These are phyloP conservation scores for Agriopis marginaria DNA, from an alignment of 2,888 invertebrate genomes.

Conservation along the genomic window DNA sequence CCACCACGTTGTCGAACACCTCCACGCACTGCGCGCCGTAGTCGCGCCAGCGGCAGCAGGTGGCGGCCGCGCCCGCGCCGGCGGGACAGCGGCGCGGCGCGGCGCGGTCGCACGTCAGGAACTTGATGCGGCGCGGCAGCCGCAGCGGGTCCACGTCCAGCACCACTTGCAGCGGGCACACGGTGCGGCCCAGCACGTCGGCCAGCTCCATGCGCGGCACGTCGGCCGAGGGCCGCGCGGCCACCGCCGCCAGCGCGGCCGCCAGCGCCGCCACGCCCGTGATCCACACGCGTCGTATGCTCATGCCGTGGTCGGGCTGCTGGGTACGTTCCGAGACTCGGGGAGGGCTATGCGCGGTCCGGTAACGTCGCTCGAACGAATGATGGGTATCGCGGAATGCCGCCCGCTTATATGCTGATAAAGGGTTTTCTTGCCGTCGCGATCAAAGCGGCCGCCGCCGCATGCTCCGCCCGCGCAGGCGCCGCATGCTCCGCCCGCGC, in stretches of 20 bases:
- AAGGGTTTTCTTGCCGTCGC: conserved; percentile 12
- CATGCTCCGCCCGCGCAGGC: neutral
- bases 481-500: neutral
- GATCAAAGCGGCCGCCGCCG: conserved; percentile 17
- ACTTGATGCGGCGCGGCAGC: conserved; percentile 64
- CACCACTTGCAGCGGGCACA: conserved; percentile 43
- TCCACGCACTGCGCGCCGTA: conserved; percentile 32
- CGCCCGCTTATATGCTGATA: conserved; percentile 31
- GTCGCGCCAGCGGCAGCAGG: conserved; percentile 28
- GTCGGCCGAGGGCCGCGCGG: conserved; percentile 19
- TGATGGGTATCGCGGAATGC: conserved; percentile 18
- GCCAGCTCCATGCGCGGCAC: conserved; percentile 43
- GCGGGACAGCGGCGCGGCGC: conserved; percentile 45
- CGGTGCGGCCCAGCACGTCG: conserved; percentile 46
- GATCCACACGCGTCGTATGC: neutral
- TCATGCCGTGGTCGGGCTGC: conserved; percentile 1
- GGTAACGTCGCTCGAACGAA: conserved; percentile 11
- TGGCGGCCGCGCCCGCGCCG: neutral
- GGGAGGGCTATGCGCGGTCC: conserved; percentile 6
- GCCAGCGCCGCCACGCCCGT: conserved; percentile 29
- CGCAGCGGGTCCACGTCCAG: conserved; percentile 55
- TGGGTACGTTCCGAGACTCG: neutral
- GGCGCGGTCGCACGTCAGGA: conserved; percentile 57
- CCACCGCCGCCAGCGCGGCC: conserved; percentile 22
- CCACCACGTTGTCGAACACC: conserved; percentile 36